phyloP scores from a whole-genome alignment of 2,888 invertebrate species.

The Scaptomyza caliginosa region DNA sequence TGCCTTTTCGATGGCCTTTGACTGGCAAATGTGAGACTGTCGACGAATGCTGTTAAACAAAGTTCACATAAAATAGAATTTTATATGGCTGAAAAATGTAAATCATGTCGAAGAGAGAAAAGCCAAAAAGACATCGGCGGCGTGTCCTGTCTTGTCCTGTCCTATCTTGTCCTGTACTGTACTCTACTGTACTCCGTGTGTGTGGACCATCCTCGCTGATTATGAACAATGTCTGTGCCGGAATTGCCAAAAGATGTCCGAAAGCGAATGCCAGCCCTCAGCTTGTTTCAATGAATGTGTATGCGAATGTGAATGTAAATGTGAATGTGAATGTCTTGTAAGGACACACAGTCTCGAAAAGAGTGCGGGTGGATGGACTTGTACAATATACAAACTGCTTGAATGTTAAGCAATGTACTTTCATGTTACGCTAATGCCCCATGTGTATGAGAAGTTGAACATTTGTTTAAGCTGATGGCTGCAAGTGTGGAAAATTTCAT shows the following conservation, averaged over 20 bases:
- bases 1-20: constrained; percentile 33
- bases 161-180: constrained; percentile 13
- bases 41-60: constrained; percentile 58
- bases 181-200: not conserved
- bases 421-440: constrained; percentile 17
- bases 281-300: constrained; percentile 40
- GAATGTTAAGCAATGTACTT: constrained; percentile 22
- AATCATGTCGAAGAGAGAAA: constrained; percentile 64
- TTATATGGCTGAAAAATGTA: constrained; percentile 76
- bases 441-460: constrained; percentile 1
- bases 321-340: constrained; percentile 40
- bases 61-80: constrained; percentile 76
- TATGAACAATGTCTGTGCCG: constrained; percentile 59
- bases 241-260: constrained; percentile 54
- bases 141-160: constrained; percentile 26
- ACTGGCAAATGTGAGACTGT: constrained; percentile 28
- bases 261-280: constrained; percentile 13
- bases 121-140: constrained; percentile 19
- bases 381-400: constrained; percentile 26
- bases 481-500: not conserved
- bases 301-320: not conserved
- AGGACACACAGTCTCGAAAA: not conserved
- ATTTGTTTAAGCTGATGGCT: constrained; percentile 7
- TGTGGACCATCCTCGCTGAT: constrained; percentile 59
- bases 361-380: not conserved